These are phyloP conservation scores for Chouioia cunea DNA, from an alignment of 2,888 invertebrate genomes.

Conservation along the genomic window DNA sequence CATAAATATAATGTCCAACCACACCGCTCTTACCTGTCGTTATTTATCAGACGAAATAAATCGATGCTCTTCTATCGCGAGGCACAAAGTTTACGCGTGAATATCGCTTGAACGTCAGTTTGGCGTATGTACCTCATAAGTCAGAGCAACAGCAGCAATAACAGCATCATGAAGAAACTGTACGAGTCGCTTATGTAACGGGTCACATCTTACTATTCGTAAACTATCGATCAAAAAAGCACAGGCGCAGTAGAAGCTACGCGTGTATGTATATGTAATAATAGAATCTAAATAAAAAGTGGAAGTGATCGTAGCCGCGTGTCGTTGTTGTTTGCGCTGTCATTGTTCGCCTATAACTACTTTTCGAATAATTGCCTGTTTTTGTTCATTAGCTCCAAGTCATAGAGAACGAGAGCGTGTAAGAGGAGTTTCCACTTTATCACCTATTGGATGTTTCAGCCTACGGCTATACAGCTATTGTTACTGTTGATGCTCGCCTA, in stretches of 20 bases:
- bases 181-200: too few relatives aligned
- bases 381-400: conserved; percentile 54
- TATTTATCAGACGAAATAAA: conserved; percentile 23
- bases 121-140: conserved; percentile 14
- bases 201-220: too few relatives aligned
- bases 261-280: neutral
- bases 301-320: conserved; percentile 32
- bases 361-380: conserved; percentile 58
- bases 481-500: too few relatives aligned
- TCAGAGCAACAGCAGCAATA: neutral
- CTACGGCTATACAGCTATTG: neutral
- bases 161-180: conserved; percentile 6
- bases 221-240: conserved; percentile 33
- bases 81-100: too few relatives aligned
- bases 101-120: neutral
- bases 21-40: neutral
- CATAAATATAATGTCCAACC: neutral
- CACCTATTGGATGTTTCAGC: conserved; percentile 1
- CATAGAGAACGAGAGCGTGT: conserved; percentile 49
- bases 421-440: conserved; percentile 40
- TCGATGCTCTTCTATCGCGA: neutral
- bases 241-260: conserved; percentile 21
- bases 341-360: conserved; percentile 57
- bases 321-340: conserved; percentile 49
- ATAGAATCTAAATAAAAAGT: neutral